Base-by-base conservation (phyloP, 2,797 vertebrate genomes). In the Coracias cyanogaster region DNA sequence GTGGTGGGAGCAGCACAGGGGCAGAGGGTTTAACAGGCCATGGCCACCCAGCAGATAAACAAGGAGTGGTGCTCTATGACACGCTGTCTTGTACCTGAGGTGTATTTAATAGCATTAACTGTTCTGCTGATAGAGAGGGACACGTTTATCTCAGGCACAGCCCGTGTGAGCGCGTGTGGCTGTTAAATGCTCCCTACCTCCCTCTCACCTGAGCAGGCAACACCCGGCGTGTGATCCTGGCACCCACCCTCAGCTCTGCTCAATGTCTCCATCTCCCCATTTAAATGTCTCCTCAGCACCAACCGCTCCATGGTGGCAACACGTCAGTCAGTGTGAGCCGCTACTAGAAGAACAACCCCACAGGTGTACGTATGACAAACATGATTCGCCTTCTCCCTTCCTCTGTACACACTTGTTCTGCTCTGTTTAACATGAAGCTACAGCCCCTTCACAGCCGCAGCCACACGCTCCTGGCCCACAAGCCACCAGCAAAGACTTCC, bases 161-260 rank as follows among this genome's bases (percentile, higher is more conserved):
- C 55, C 46, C 2, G 2, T 35, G 72, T 46, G 3, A 37, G 35
- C 1, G 7, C 1, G 0, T 8, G 64, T 0, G 1, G 37, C 49
- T 51, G 41, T 61, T 73, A 33, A 22, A 39, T 1, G 6, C 46
- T 51, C 91, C 41, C 84, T 24, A 3, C 52, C 67, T 77, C 43
- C 46, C 72, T 55, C 82, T 78, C 74, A 66, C 86, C 94, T 54
- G 76, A 45, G 43, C 78, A 29, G 73, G 82, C 15, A 3, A 24
- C 11, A 52, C 25, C 81, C 49, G 86, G 45, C 9, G 16, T 17
- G 48, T 49, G 26, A 80, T 17, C 54, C 39, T 31, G 37, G 46
- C 35, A 58, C 5, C 64, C 15, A 21, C 3, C 45, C 90, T 58
- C 60, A 13, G 57, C 17, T 14, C 49, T 7, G 28, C 70, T 41